These are phyloP conservation scores for Chascanopsetta lugubris DNA, from an alignment of 2,113 vertebrate species.

Conservation along the genomic window DNA sequence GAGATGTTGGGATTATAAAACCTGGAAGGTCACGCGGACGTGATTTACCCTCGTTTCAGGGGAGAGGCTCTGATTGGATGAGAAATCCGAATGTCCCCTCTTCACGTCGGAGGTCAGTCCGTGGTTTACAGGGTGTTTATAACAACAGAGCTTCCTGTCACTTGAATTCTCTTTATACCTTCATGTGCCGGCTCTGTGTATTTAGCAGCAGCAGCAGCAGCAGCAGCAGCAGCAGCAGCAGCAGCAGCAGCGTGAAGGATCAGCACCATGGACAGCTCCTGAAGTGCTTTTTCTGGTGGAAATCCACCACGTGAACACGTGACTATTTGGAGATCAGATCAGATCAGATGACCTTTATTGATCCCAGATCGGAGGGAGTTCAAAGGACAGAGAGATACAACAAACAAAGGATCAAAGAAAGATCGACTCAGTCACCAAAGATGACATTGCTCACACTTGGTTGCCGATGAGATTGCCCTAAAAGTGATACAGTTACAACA, in stretches of 20 bases:
- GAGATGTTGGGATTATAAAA: neutral
- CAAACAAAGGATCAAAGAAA: no score
- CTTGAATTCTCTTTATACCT: neutral
- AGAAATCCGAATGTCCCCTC: neutral
- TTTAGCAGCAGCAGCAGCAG: neutral
- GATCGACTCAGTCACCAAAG: no score
- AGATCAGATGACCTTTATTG: no score
- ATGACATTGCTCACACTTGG: no score
- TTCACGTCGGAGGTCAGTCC: neutral
- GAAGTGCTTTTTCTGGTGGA: neutral
- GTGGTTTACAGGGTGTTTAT: neutral
- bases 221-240: neutral
- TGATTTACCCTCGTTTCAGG: neutral
- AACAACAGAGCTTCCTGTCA: neutral
- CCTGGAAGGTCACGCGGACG: neutral
- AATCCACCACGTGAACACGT: neutral
- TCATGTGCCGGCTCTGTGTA: no score
- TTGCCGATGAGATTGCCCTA: no score
- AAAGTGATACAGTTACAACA: no score
- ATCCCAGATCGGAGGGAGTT: no score
- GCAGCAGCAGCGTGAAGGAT: neutral
- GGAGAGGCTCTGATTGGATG: neutral
- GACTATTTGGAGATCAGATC: no score
- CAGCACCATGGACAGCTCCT: constrained; percentile 36
- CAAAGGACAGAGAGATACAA: no score